Evolutionary conservation across 2,888 invertebrate species (phyloP).

Genomic region (Melitaea athalia): DNA sequence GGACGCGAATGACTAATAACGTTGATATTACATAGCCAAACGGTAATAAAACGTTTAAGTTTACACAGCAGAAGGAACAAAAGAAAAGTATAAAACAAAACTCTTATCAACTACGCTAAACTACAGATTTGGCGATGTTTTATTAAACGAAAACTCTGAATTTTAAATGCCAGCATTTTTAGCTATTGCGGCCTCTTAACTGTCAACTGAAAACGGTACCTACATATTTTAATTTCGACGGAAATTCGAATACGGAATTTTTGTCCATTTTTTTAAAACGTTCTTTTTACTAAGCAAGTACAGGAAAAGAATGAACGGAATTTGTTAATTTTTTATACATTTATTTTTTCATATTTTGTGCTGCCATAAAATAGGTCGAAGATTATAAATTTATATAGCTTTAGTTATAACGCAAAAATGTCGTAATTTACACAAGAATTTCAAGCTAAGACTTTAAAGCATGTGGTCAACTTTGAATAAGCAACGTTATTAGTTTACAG

Average conservation of each 20-base stretch:
- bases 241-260: neutral
- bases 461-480: neutral
- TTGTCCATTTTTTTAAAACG: neutral
- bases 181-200: constrained; percentile 3
- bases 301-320: neutral
- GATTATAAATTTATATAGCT: neutral
- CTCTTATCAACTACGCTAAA: neutral
- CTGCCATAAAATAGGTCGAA: neutral
- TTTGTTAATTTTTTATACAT: neutral
- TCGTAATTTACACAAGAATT: constrained; percentile 6
- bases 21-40: too few species aligned
- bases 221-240: neutral
- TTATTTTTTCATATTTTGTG: neutral
- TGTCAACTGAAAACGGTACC: neutral
- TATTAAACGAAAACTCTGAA: constrained; percentile 6
- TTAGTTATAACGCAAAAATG: neutral
- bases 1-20: too few species aligned
- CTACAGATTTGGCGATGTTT: neutral
- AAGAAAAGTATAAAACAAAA: neutral
- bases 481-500: constrained; percentile 2
- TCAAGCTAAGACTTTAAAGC: constrained; percentile 2
- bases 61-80: neutral
- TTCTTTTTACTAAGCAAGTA: neutral
- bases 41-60: neutral
- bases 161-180: constrained; percentile 1